Conservation (phyloP, 2,113 vertebrate genomes). For the Poeciliopsis turrubarensis region DNA sequence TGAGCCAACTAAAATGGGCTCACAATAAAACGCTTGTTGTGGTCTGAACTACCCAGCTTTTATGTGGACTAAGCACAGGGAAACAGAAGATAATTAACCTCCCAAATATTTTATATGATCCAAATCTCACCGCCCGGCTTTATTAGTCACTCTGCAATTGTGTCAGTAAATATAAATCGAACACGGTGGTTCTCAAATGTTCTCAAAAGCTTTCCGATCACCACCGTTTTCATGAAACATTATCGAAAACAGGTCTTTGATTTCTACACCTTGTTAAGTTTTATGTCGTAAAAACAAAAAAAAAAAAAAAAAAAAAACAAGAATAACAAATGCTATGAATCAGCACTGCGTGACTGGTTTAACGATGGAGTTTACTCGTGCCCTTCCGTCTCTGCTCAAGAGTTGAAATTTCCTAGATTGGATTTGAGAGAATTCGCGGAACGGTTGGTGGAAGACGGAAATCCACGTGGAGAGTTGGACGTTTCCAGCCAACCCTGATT, state of each 20-base stretch:
- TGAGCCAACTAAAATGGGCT: slow-evolving; percentile 11
- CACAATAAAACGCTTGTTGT: neutral
- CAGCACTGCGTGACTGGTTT: neutral
- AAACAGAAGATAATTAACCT: neutral
- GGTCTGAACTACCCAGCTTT: slow-evolving; percentile 1
- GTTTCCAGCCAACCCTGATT: neutral
- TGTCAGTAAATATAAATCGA: neutral
- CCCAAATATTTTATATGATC: neutral
- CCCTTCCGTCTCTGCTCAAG: neutral
- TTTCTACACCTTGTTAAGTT: neutral
- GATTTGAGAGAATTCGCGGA: neutral
- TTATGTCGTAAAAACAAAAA: neutral
- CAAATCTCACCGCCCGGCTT: neutral
- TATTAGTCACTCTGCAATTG: neutral
- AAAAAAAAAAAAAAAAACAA: neutral
- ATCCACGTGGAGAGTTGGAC: neutral
- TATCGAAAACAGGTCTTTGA: neutral
- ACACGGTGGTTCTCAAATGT: neutral
- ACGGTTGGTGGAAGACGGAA: neutral
- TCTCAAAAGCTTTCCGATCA: neutral
- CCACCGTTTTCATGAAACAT: neutral
- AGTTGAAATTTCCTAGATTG: neutral
- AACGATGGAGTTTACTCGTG: no score
- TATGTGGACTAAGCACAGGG: neutral
- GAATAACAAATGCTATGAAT: neutral